Base-by-base conservation (phyloP, 2,113 vertebrate species). In the Solenodon paradoxus region DNA sequence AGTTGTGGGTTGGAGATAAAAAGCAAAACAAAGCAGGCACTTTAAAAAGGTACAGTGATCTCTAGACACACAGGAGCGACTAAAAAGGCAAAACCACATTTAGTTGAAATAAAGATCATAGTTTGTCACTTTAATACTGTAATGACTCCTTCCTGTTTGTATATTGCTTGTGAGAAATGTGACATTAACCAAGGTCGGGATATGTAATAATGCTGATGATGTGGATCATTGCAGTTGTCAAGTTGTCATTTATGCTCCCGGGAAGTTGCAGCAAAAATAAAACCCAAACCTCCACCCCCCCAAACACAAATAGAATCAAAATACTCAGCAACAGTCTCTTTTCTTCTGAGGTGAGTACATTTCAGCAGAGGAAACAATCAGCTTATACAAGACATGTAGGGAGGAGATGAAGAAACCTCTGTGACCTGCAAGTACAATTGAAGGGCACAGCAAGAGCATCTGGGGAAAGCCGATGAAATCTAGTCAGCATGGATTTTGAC, bases 221-320 rank as follows among this genome's bases (percentile, higher is more conserved):
- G 32, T 40, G 19, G 7, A 12, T 26, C 51, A 38, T 13, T 32
- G 38, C 17, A n/a, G n/a, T 42, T 38, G 68, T 72, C 84, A 92
- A n/a, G n/a, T 42, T 38, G 68, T 72, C 84, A 92, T 38, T 90
- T 86, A 42, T 77, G 49, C 68, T 77, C 35, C 42, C 38, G 78
- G 75, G 42, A 68, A 90, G 40, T 61, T 63, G 6, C 9, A 8
- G 35, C 51, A 59, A 68, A 68, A 30, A 75, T 88, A 55, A 68
- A n/a, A n/a, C n/a, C n/a, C 35, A 74, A 74, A 74, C 71, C 20
- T 30, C 26, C 26, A 28, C 61, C 32, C 61, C 8, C 61, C 28
- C 59, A 64, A 90, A 85, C 45, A 72, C 7, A 55, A 63, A 85
- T 78, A 72, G 68, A 66, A 92, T 92, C 83, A 87, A 81, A 92